A percentile compares a stretch with the other conserved stretches of the same genome.
These are phyloP conservation scores for Brachionichthys hirsutus DNA, from an alignment of 2,113 vertebrate species.

Conservation along the genomic window DNA sequence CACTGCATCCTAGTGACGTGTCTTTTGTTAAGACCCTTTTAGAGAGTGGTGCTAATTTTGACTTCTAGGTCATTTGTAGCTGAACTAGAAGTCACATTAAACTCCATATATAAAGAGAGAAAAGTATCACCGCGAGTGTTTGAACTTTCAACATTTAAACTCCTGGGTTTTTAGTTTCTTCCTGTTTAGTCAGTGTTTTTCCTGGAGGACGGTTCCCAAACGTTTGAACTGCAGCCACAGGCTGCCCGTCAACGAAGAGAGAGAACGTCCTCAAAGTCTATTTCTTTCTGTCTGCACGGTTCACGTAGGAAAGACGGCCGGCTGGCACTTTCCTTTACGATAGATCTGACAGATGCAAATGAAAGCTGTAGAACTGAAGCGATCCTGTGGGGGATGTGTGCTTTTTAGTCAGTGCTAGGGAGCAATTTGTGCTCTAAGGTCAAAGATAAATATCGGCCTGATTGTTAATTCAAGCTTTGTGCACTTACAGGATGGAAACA, in stretches of 20 bases:
- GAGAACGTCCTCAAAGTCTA: background rate
- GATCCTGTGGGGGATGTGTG: background rate
- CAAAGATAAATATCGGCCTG: conserved; percentile 34
- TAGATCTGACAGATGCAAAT: too few relatives aligned
- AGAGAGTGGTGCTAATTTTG: too few relatives aligned
- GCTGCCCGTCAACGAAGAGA: background rate
- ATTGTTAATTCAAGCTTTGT: conserved; percentile 21
- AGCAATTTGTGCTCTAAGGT: conserved; percentile 40
- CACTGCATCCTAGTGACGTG: too few relatives aligned
- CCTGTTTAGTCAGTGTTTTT: too few relatives aligned
- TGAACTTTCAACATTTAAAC: background rate
- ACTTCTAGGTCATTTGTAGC: background rate
- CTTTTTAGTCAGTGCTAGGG: conserved; percentile 1
- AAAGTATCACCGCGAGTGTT: too few relatives aligned
- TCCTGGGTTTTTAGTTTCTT: background rate
- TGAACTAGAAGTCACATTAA: background rate
- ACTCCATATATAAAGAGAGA: too few relatives aligned
- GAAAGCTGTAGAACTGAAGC: too few relatives aligned
- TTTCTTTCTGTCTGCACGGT: background rate
- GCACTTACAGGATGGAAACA: too few relatives aligned
- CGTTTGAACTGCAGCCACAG: background rate
- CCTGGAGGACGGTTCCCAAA: background rate
- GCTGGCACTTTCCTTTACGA: too few relatives aligned
- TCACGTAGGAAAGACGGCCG: background rate
- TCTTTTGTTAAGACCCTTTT: too few relatives aligned